Percentiles rank a stretch among this genome's conserved stretches.
These are phyloP conservation scores for Henricia sp. DNA, from an alignment of 53 echinoderm and acorn worm genomes.

Conservation along the genomic window DNA sequence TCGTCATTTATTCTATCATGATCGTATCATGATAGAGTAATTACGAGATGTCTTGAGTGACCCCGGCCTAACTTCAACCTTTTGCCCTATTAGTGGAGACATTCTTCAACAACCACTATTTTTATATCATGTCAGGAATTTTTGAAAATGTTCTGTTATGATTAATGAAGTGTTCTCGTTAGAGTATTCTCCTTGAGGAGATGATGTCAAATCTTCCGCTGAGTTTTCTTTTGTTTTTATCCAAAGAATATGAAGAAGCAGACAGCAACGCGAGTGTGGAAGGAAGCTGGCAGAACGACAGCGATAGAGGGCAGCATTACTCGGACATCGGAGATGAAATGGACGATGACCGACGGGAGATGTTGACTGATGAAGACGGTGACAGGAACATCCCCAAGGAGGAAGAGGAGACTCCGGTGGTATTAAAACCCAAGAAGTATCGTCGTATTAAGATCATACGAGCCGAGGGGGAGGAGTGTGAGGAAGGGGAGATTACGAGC, in stretches of 20 bases:
- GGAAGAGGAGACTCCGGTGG: conserved; percentile 38
- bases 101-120: too few relatives aligned
- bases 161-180: too few relatives aligned
- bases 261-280: conserved; percentile 6
- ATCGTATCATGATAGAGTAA: too few relatives aligned
- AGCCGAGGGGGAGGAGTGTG: conserved; percentile 39
- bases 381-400: conserved; percentile 35
- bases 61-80: too few relatives aligned
- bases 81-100: too few relatives aligned
- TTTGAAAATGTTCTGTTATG: too few relatives aligned
- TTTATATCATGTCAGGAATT: too few relatives aligned
- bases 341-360: conserved; percentile 42
- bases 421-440: conserved; percentile 45
- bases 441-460: conserved; percentile 32
- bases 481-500: conserved; percentile 42
- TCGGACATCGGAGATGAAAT: conserved; percentile 26
- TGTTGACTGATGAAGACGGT: conserved; percentile 15
- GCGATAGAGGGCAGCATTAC: not conserved
- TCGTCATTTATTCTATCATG: too few relatives aligned
- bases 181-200: too few relatives aligned
- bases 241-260: not conserved
- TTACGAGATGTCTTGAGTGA: too few relatives aligned
- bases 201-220: too few relatives aligned
- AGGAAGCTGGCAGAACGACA: conserved; percentile 20
- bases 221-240: too few relatives aligned